phyloP scores from a whole-genome alignment of 2,797 vertebrate species.

The Gephyroberyx darwinii region DNA sequence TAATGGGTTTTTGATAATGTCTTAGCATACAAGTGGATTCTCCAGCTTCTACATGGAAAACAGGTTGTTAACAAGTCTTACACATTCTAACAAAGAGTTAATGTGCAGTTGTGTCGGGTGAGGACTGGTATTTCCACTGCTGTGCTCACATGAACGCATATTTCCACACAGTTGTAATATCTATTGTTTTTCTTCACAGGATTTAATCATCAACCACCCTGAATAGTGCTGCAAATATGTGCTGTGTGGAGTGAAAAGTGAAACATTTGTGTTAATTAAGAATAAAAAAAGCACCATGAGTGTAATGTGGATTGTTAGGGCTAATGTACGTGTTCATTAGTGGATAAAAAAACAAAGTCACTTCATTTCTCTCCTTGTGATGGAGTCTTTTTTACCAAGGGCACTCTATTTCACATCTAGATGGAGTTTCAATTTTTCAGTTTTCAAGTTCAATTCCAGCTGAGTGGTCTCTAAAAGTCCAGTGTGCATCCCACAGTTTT shows the following conservation, averaged over 20 bases:
- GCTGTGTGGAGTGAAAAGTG: conserved; percentile 1
- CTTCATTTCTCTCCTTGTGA: conserved; percentile 31
- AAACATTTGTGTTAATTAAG: conserved; percentile 27
- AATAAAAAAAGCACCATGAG: conserved; percentile 13
- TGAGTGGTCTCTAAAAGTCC: conserved; percentile 47
- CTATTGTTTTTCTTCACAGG: neutral
- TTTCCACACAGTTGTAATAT: neutral
- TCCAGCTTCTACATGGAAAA: no score
- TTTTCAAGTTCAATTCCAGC: conserved; percentile 54
- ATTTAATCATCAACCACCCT: conserved; percentile 3
- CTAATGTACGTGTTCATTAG: conserved; percentile 41
- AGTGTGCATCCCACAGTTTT: conserved; percentile 51
- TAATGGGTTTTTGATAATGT: no score
- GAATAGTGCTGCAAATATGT: conserved; percentile 7
- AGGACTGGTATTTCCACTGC: neutral
- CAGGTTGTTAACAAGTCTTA: no score
- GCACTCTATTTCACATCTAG: neutral
- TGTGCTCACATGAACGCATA: neutral
- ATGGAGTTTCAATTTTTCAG: no score
- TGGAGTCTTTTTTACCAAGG: conserved; percentile 53
- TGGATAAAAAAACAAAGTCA: conserved; percentile 44
- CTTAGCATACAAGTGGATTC: no score
- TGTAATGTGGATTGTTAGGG: conserved; percentile 29
- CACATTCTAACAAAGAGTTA: neutral
- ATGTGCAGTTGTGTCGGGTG: neutral